These are phyloP conservation scores for Nothocercus nigrocapillus DNA, from an alignment of 2,113 vertebrate genomes.

Conservation along the genomic window DNA sequence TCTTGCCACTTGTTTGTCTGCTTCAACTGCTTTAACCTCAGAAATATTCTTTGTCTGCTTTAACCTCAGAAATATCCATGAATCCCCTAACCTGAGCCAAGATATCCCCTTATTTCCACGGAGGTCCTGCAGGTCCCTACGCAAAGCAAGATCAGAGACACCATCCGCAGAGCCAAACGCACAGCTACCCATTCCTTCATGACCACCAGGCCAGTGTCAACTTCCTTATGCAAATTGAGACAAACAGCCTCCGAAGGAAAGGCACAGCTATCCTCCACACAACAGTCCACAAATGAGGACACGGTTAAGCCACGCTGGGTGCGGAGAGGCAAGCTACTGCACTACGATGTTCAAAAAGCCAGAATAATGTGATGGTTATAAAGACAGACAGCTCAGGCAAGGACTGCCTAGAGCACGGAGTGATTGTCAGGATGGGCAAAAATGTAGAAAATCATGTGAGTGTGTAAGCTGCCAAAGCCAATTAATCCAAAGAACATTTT, in stretches of 20 bases:
- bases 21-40: not conserved
- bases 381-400: slow-evolving; percentile 72
- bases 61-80: not conserved
- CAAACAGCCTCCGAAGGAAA: not conserved
- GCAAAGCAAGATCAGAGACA: not conserved
- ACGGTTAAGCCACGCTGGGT: slow-evolving; percentile 62
- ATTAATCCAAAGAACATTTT: slow-evolving; percentile 73
- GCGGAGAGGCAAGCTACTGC: slow-evolving; percentile 70
- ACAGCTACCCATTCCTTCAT: not conserved
- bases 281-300: slow-evolving; percentile 46
- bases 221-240: not conserved
- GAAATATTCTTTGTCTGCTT: not conserved
- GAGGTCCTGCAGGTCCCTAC: not conserved
- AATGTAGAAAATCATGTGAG: slow-evolving; percentile 74
- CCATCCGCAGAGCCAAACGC: not conserved
- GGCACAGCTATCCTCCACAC: not conserved
- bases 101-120: not conserved
- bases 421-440: slow-evolving; percentile 76
- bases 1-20: not conserved
- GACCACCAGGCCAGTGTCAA: fast-evolving
- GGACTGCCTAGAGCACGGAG: slow-evolving; percentile 63
- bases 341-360: slow-evolving; percentile 68
- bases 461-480: slow-evolving; percentile 74
- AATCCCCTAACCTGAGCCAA: not conserved
- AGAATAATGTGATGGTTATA: slow-evolving; percentile 76